These are phyloP conservation scores for Crocodylus rhombifer DNA, from an alignment of 2,797 vertebrate species.

Conservation along the genomic window DNA sequence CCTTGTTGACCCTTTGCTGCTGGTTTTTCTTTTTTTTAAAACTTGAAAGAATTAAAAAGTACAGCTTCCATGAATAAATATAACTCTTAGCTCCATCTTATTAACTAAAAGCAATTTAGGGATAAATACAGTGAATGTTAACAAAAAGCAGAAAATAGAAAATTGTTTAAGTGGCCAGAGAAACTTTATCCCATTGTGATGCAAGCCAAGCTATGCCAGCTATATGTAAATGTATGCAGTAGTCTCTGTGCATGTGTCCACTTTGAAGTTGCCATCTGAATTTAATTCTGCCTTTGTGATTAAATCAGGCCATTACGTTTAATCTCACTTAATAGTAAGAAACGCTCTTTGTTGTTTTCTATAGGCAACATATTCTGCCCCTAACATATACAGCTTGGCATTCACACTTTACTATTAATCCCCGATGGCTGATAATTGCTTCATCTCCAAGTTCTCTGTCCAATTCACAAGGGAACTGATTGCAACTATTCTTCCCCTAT, in stretches of 20 bases:
- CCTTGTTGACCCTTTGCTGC: slow-evolving; percentile 61
- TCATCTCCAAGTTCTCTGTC: slow-evolving; percentile 91
- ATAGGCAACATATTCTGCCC: slow-evolving; percentile 94
- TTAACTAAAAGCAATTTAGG: slow-evolving; percentile 76
- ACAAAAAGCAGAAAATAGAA: slow-evolving; percentile 81
- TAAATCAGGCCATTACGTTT: slow-evolving; percentile 97
- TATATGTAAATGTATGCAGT: slow-evolving; percentile 97
- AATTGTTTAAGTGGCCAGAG: slow-evolving; percentile 88
- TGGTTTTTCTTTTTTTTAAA: background rate
- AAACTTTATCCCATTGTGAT: slow-evolving; percentile 90
- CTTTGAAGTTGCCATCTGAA: slow-evolving; percentile 95
- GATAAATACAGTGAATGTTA: slow-evolving; percentile 84
- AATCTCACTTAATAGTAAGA: slow-evolving; percentile 99
- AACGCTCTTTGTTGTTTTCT: slow-evolving; percentile 92
- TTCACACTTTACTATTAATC: slow-evolving; percentile 95
- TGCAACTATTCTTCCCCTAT: slow-evolving; percentile 86
- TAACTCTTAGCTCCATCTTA: slow-evolving; percentile 77
- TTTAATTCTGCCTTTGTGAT: slow-evolving; percentile 90
- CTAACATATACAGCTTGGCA: slow-evolving; percentile 90
- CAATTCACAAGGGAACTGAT: slow-evolving; percentile 92
- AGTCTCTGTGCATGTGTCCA: slow-evolving; percentile 86
- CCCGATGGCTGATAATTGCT: slow-evolving; percentile 94
- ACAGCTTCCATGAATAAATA: slow-evolving; percentile 80
- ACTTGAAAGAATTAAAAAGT: slow-evolving; percentile 80
- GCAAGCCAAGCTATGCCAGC: slow-evolving; percentile 90